Evolutionary conservation across 2,797 vertebrate species (phyloP), one percentile per base, ranked within the genome.

Genomic region (Anomalospiza imberbis): DNA sequence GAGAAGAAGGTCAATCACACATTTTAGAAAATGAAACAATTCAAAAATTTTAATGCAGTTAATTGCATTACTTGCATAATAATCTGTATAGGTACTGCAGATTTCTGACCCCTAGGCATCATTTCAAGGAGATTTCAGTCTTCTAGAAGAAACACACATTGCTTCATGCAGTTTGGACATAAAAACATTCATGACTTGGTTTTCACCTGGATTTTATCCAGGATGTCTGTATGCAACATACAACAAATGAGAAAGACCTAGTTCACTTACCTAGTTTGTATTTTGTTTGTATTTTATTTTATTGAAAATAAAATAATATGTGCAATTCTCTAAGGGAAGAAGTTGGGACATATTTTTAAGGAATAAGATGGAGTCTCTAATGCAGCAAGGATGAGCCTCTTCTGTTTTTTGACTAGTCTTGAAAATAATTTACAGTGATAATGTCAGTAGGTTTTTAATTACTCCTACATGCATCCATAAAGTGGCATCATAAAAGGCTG

Each of bases 361-460:
- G 85, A 88, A 85, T 44, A 88, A 94, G 50, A 93, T 29, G 50
- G 75, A 88, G 21, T 75, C 58, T 78, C 54, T 78, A 34, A 66
- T 62, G 44, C 47, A 86, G 70, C 54, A 88, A 80, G 47, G 42
- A 81, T 89, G 47, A 91, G 40, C 74, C 2, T 82, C 65, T 88
- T 92, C 74, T 81, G 58, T 0, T 29, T 93, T 93, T 34, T 86
- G 7, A 82, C 58, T 62, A 77, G 45, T 50, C n/a, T 57, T 70
- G 32, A 65, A 51, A 51, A 44, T 57, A 70, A 58, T 51, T 70
- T 55, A 58, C 44, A 66, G 45, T 65, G 31, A 78, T 79, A 85
- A 77, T 2, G 7, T 32, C 44, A 36, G 36, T 10, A 32, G 44
- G 67, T n/a, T 83, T 88, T 84, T 54, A 84, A 63, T 44, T 74